A percentile compares a stretch with the other conserved stretches of the same genome.
These are phyloP conservation scores for Loriculus beryllinus DNA, from an alignment of 2,797 vertebrate genomes.

Conservation along the genomic window DNA sequence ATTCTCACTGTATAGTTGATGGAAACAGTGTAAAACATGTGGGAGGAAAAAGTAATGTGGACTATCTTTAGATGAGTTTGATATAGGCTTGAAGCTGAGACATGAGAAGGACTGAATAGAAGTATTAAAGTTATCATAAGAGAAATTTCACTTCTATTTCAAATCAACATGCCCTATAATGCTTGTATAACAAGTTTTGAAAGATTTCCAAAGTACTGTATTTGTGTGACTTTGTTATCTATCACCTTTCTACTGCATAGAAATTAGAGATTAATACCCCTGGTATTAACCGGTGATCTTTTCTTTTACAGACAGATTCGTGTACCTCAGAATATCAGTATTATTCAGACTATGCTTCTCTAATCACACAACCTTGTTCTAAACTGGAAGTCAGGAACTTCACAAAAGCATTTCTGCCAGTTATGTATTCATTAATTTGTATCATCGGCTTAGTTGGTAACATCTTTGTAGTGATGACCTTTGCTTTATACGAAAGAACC, in stretches of 20 bases:
- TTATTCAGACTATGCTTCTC: background rate
- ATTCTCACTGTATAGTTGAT: background rate
- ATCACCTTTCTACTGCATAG: background rate
- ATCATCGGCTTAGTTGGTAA: constrained; percentile 86
- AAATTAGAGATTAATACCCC: background rate
- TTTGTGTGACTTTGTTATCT: background rate
- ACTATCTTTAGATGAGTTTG: background rate
- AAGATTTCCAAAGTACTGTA: background rate
- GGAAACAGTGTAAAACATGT: background rate
- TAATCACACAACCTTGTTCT: constrained; percentile 18
- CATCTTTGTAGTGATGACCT: constrained; percentile 86
- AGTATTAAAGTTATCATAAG: background rate
- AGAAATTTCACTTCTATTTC: background rate
- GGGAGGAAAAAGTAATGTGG: background rate
- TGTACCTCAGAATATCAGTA: background rate
- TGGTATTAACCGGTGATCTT: background rate
- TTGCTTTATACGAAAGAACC: constrained; percentile 83
- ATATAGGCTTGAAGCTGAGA: background rate
- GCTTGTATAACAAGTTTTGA: background rate
- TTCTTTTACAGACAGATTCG: constrained; percentile 28
- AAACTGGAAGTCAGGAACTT: constrained; percentile 64
- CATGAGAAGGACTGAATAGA: background rate
- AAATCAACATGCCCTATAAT: background rate
- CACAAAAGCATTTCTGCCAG: constrained; percentile 65
- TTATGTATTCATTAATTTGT: constrained; percentile 79